phyloP scores from a whole-genome alignment of 2,888 invertebrate genomes.

The Platynereis dumerilii region DNA sequence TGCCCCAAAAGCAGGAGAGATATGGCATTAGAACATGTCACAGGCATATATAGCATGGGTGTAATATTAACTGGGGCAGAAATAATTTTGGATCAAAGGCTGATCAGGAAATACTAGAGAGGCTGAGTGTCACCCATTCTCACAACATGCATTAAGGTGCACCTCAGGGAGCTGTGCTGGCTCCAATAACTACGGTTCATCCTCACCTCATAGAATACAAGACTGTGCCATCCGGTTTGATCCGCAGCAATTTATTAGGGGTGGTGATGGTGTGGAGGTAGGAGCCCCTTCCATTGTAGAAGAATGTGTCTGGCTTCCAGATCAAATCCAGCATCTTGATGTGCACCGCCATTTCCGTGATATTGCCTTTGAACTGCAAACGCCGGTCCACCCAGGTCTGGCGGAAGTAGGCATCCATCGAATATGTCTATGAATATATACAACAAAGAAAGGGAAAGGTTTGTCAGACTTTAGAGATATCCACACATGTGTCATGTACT shows the following conservation, averaged over 20 bases:
- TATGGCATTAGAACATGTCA: too few species aligned
- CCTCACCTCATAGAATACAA: slow-evolving; percentile 88
- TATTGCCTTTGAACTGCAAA: slow-evolving; percentile 44
- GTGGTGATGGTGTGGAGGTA: slow-evolving; percentile 95
- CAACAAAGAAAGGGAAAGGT: not conserved
- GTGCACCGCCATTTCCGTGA: slow-evolving; percentile 31
- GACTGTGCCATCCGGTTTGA: slow-evolving; percentile 87
- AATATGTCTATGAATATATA: slow-evolving; percentile 49
- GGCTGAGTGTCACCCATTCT: too few species aligned
- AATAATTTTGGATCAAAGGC: too few species aligned
- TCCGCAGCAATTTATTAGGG: slow-evolving; percentile 89
- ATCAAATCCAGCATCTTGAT: slow-evolving; percentile 82
- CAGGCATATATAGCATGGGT: too few species aligned
- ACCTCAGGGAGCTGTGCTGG: not conserved
- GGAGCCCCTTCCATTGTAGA: slow-evolving; percentile 67
- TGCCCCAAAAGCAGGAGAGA: too few species aligned
- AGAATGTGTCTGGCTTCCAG: slow-evolving; percentile 95
- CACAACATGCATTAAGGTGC: too few species aligned
- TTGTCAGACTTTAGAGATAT: not conserved
- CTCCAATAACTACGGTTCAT: not conserved
- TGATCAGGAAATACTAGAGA: too few species aligned
- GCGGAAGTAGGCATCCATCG: slow-evolving; percentile 58
- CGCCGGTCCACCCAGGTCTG: slow-evolving; percentile 58
- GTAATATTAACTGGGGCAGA: too few species aligned
- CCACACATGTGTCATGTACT: too few species aligned